Evolutionary conservation across 2,113 vertebrate genomes (phyloP).

Genomic region (Phrynosoma platyrhinos): DNA sequence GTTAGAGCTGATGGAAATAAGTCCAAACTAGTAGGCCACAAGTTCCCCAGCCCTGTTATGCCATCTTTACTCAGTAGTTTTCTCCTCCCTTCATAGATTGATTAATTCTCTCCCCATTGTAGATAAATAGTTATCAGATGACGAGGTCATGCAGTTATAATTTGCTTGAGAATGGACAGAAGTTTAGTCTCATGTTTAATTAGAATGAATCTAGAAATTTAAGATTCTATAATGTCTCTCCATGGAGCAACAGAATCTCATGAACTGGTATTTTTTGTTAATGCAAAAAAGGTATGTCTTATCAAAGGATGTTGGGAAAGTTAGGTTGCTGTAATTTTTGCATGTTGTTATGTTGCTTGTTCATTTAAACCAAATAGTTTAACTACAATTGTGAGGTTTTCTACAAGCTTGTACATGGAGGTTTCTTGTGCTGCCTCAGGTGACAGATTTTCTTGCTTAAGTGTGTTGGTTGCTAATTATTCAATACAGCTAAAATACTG

Average conservation of each 20-base stretch:
- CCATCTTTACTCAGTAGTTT: background rate
- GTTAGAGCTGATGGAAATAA: no score
- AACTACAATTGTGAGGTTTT: background rate
- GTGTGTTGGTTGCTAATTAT: background rate
- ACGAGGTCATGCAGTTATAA: background rate
- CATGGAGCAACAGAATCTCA: background rate
- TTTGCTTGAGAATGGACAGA: background rate
- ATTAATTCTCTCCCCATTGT: background rate
- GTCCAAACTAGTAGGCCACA: no score
- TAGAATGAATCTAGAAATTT: background rate
- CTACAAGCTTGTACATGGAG: background rate
- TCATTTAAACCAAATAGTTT: background rate
- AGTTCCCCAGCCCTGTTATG: background rate
- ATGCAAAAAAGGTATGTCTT: background rate
- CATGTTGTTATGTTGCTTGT: background rate
- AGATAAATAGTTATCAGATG: background rate
- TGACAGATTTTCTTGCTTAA: background rate
- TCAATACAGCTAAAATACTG: background rate
- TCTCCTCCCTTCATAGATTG: background rate
- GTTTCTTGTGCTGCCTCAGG: background rate
- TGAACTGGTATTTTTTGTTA: background rate
- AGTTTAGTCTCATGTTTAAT: background rate
- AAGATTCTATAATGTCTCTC: background rate
- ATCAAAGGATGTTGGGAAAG: background rate
- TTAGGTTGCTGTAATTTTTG: background rate